These are phyloP conservation scores for Aegypius monachus DNA, from an alignment of 2,113 vertebrate genomes.

Conservation along the genomic window DNA sequence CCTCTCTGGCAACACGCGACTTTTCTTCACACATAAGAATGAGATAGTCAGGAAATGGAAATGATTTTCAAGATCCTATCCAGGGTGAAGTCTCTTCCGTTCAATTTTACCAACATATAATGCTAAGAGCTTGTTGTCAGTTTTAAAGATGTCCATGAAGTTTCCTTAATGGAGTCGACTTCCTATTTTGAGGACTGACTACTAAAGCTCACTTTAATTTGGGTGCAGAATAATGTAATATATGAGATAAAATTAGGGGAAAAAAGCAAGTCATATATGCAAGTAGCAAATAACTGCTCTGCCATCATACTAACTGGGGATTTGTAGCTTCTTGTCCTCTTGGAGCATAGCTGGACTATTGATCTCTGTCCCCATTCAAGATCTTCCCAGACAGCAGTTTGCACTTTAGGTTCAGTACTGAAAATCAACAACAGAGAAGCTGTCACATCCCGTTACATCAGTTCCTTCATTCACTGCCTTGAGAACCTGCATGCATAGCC, in stretches of 20 bases:
- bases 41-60: background rate
- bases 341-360: background rate
- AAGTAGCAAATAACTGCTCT: background rate
- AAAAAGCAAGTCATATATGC: background rate
- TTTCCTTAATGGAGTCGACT: background rate
- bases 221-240: background rate
- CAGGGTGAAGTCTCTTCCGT: background rate
- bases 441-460: background rate
- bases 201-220: background rate
- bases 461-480: background rate
- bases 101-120: background rate
- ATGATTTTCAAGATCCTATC: background rate
- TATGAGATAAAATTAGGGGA: background rate
- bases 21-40: background rate
- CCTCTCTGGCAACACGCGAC: rapidly evolving
- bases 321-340: background rate
- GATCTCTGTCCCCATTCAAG: background rate
- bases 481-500: background rate
- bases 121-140: background rate
- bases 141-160: background rate
- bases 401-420: background rate
- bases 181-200: background rate
- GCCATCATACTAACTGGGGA: background rate
- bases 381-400: background rate
- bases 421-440: background rate